Evolutionary conservation across 2,888 invertebrate species (phyloP), one percentile per base, ranked within the genome.

Genomic region (Embidobia sp.): DNA sequence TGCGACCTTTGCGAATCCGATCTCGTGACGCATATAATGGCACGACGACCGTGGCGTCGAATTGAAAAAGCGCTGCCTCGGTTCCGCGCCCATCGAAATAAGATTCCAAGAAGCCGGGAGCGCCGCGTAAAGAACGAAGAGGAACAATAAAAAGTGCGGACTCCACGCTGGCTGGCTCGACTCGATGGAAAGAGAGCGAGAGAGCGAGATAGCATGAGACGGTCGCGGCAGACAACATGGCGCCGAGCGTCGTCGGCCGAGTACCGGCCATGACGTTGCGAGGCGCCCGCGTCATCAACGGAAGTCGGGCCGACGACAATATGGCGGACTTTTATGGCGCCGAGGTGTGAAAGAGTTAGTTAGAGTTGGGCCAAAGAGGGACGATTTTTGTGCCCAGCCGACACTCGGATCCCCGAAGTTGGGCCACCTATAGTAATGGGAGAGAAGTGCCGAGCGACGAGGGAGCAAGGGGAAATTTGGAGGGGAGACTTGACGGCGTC

Each of bases 181-280:
- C 57, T 27, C 26, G 57, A 51, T 55, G 67, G 42, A 53, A 61
- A 63, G 77, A 29, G 55, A 75, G 44, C 37, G 37, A 48, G 53
- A 59, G 75, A 29, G 55, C 70, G 33, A 51, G 48, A 37, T n/a
- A 42, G 72, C 61, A 63, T 78, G 81, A 83, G 85, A 83, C 86
- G 78, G 83, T 81, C 85, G 81, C 73, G 82, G 85, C 86, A 89
- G 89, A 89, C 89, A 89, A 89, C 85, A 88, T 89, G 89, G 89
- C 88, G 88, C 89, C 89, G 87, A 81, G 82, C 84, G 82, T 84
- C 84, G 82, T 84, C 85, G 85, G 79, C 83, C 16, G 42, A 49
- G 51, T 61, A 46, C 51, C 85, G 82, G 81, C 81, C 81, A 83
- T 87, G 87, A 87, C 87, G 87, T 87, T 85, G 84, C 81, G 84